Percentiles rank a stretch among this genome's conserved stretches.
Conservation (phyloP, 92 coral and sea anemone genomes). For the Palythoa grandiflora region DNA sequence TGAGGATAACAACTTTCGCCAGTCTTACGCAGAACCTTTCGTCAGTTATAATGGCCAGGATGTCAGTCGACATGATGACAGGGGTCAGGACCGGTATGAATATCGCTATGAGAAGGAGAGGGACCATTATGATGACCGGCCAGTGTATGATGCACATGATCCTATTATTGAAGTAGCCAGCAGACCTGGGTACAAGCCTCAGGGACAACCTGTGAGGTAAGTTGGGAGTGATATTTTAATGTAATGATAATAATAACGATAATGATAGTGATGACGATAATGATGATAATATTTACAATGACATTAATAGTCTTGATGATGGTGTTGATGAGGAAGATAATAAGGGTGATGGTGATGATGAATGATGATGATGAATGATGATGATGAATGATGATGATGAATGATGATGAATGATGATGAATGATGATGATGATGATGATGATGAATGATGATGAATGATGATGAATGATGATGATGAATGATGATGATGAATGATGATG, state of each 20-base stretch:
- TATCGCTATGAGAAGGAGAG: slow-evolving; percentile 53
- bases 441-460: not conserved
- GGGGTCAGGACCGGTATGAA: slow-evolving; percentile 54
- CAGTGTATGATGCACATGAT: slow-evolving; percentile 61
- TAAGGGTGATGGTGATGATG: not conserved
- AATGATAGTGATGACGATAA: not conserved
- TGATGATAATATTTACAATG: not conserved
- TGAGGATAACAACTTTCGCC: slow-evolving; percentile 52
- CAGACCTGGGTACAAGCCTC: slow-evolving; percentile 89
- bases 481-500: not conserved
- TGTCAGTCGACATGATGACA: slow-evolving; percentile 52
- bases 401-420: no score
- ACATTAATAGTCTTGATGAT: not conserved
- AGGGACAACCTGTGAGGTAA: slow-evolving; percentile 80
- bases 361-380: not conserved
- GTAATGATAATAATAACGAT: not conserved
- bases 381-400: no score
- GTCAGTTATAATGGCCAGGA: slow-evolving; percentile 79
- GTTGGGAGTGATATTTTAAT: slow-evolving; percentile 13
- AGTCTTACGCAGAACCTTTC: slow-evolving; percentile 69
- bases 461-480: not conserved
- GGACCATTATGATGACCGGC: slow-evolving; percentile 58
- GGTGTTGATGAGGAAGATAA: not conserved
- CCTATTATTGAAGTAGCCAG: slow-evolving; percentile 82
- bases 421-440: not conserved